Evolutionary conservation across 2,797 vertebrate species (phyloP).

Genomic region (Siniperca undulata): DNA sequence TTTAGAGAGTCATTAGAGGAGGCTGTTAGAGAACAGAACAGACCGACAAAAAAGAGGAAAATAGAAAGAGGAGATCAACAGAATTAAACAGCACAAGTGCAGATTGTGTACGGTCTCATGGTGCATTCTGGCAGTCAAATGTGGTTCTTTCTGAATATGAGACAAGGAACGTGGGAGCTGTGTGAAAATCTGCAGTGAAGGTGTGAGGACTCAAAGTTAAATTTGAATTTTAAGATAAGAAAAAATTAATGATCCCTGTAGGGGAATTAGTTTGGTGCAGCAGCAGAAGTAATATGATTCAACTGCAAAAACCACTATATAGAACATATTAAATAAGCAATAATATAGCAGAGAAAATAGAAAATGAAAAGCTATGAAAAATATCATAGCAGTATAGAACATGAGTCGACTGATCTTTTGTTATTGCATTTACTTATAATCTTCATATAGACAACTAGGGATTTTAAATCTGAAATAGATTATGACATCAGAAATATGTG

Average conservation of each 20-base stretch:
- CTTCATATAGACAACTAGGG: background rate
- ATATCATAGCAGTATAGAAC: conserved; percentile 8
- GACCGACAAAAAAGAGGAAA: background rate
- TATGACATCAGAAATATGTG: background rate
- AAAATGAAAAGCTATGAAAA: conserved; percentile 29
- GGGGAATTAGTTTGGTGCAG: conserved; percentile 49
- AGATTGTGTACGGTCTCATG: conserved; percentile 36
- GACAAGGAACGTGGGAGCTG: conserved; percentile 59
- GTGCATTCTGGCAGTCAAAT: conserved; percentile 54
- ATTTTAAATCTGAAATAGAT: conserved; percentile 1
- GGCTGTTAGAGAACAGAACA: conserved; percentile 9
- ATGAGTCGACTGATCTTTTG: conserved; percentile 13
- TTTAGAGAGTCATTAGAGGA: conserved; percentile 41
- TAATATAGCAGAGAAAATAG: conserved; percentile 24
- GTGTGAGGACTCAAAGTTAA: conserved; percentile 63
- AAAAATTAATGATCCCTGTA: conserved; percentile 63
- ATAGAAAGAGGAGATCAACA: conserved; percentile 26
- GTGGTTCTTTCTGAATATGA: conserved; percentile 44
- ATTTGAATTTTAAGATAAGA: conserved; percentile 60
- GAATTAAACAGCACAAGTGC: conserved; percentile 38
- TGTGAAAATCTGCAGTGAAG: conserved; percentile 67
- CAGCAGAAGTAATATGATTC: conserved; percentile 47
- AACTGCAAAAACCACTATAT: conserved; percentile 35
- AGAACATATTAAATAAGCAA: conserved; percentile 42
- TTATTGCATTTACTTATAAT: conserved; percentile 19